Conservation (phyloP, 2,113 vertebrate species). For the Trichomycterus rosablanca region DNA sequence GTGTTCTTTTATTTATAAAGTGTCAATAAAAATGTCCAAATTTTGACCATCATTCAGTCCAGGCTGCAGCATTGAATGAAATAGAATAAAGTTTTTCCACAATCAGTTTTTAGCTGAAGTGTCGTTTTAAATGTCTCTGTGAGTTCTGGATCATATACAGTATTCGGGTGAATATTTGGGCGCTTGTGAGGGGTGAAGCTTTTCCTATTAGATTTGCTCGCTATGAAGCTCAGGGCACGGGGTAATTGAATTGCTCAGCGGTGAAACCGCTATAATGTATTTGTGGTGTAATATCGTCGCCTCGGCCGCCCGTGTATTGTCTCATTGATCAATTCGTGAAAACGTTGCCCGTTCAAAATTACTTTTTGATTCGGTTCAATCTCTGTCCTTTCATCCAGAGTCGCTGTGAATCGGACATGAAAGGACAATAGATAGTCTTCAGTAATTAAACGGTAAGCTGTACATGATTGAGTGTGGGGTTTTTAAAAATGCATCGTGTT, state of each 20-base stretch:
- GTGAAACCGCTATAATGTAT: slow-evolving; percentile 42
- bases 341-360: slow-evolving; percentile 47
- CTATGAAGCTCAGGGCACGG: slow-evolving; percentile 34
- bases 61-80: too few species aligned
- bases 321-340: slow-evolving; percentile 51
- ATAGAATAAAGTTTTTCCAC: too few species aligned
- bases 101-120: too few species aligned
- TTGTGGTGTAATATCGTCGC: slow-evolving; percentile 51
- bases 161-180: background rate
- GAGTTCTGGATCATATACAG: too few species aligned
- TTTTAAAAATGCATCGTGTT: slow-evolving; percentile 49
- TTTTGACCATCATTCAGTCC: too few species aligned
- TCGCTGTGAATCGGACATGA: slow-evolving; percentile 28
- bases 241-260: slow-evolving; percentile 48
- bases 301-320: slow-evolving; percentile 37
- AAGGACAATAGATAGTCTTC: slow-evolving; percentile 19
- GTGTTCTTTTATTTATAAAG: too few species aligned
- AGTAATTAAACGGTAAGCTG: slow-evolving; percentile 48
- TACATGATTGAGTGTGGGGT: slow-evolving; percentile 47
- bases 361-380: slow-evolving; percentile 37
- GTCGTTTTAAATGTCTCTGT: too few species aligned
- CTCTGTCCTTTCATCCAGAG: background rate
- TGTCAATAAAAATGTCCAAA: too few species aligned
- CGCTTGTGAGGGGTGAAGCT: slow-evolving; percentile 4
- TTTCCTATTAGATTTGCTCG: background rate